Evolutionary conservation across 2,113 vertebrate species (phyloP), one percentile per base, ranked within the genome.

Genomic region (Zapornia atra): DNA sequence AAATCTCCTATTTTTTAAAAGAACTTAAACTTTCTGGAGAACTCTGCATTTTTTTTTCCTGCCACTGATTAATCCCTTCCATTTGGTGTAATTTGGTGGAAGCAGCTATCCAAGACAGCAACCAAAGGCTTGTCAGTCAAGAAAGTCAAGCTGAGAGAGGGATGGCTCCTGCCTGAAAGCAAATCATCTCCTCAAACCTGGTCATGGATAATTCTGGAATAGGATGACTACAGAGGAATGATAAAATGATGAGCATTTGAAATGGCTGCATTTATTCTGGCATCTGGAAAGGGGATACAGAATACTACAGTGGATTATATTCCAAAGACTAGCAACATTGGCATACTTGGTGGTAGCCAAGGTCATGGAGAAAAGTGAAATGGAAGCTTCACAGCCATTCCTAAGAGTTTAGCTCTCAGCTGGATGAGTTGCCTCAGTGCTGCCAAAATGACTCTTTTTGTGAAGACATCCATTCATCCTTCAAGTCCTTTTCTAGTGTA

Each of bases 41-140:
- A 31, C 34, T 90, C 85, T 60, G 51, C 12, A 31, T 77, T 86
- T 91, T 94, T 44, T 76, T 89, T 71, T 69, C 50, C 33, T 92
- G 53, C 25, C 71, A 61, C 73, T 90, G 78, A 76, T 96, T 71
- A 96, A 92, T 92, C 82, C 69, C 53, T 89, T 95, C 68, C 87
- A 91, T 92, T 96, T 82, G 40, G 38, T 82, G 26, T 53, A 78
- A 57, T 40, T 25, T 86, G 48, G 22, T 64, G 82, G 53, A 84
- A 90, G 59, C 28, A 68, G 14, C 5, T 73, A 40, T 40, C 29
- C 15, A 53, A 83, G 18, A 60, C 20, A 71, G 53, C 34, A 90
- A 72, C 34, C 29, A 91, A 87, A 81, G 26, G 3, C 29, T 48
- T 60, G 18, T 38, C n/a, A 34, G 22, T 46, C 77, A 75, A 51